Evolutionary conservation across 2,888 invertebrate genomes (phyloP).

Genomic region (Nomada fabriciana): DNA sequence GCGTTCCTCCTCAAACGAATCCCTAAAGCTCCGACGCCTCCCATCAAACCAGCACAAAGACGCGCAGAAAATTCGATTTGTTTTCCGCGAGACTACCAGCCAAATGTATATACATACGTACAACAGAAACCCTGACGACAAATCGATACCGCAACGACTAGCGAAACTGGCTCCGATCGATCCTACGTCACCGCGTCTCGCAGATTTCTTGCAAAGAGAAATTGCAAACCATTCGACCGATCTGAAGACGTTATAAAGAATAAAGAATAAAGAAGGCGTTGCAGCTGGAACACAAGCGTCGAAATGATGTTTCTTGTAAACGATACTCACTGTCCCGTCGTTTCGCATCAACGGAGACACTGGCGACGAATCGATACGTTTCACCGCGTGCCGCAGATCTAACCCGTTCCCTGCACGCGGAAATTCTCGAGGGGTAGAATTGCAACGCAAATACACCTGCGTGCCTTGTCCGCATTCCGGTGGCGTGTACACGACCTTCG

Average conservation of each 20-base stretch:
- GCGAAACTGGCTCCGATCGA: constrained; percentile 31
- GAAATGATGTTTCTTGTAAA: too few species aligned
- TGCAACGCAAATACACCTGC: constrained; percentile 38
- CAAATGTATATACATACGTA: not conserved
- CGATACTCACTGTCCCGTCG: too few species aligned
- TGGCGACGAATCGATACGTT: constrained; percentile 36
- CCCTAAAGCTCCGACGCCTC: not conserved
- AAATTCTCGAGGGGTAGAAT: constrained; percentile 25
- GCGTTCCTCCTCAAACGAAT: not conserved
- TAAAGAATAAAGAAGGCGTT: too few species aligned
- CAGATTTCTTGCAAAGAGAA: too few species aligned
- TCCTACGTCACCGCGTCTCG: constrained; percentile 13
- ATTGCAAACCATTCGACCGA: too few species aligned
- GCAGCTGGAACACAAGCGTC: too few species aligned
- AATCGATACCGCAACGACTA: constrained; percentile 38
- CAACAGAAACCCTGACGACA: not conserved
- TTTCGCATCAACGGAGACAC: not conserved
- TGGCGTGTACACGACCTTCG: constrained; percentile 48
- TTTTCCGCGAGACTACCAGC: not conserved
- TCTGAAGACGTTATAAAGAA: too few species aligned
- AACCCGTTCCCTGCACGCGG: constrained; percentile 8
- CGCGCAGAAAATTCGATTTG: constrained; percentile 27
- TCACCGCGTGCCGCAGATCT: constrained; percentile 17
- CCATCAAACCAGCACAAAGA: not conserved
- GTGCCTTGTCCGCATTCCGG: constrained; percentile 39